These are phyloP conservation scores for Nipponacmea schrenckii DNA, from an alignment of 2,888 invertebrate species.

Conservation along the genomic window DNA sequence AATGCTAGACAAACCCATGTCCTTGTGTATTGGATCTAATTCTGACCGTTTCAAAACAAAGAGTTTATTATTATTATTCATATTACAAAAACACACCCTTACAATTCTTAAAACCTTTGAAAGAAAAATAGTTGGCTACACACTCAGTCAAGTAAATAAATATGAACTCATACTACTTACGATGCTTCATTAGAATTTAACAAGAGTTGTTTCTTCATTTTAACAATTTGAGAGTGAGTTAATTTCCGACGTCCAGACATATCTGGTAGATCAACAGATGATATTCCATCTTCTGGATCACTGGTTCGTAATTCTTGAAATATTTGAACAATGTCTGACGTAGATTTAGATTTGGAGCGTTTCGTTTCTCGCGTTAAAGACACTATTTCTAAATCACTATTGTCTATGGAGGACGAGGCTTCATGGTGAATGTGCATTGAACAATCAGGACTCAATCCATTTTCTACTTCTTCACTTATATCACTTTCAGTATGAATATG, in stretches of 20 bases:
- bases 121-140: too few species aligned
- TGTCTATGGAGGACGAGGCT: background rate
- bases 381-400: constrained; percentile 8
- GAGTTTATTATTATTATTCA: too few species aligned
- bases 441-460: background rate
- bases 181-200: constrained; percentile 67
- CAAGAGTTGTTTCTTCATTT: constrained; percentile 66
- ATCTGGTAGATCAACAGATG: constrained; percentile 58
- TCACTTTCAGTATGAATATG: constrained; percentile 62
- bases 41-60: too few species aligned
- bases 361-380: constrained; percentile 3
- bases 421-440: background rate
- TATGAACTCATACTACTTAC: constrained; percentile 55
- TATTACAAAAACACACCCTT: too few species aligned
- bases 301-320: constrained; percentile 47
- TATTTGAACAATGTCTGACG: constrained; percentile 51
- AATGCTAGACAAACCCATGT: too few species aligned
- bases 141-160: too few species aligned
- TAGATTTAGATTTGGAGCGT: constrained; percentile 43
- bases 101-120: too few species aligned
- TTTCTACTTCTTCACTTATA: constrained; percentile 52
- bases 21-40: too few species aligned
- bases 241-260: constrained; percentile 40
- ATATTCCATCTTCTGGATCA: constrained; percentile 58
- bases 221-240: constrained; percentile 52